Conservation (phyloP, 2,113 vertebrate genomes). For the Limnothrissa miodon region DNA sequence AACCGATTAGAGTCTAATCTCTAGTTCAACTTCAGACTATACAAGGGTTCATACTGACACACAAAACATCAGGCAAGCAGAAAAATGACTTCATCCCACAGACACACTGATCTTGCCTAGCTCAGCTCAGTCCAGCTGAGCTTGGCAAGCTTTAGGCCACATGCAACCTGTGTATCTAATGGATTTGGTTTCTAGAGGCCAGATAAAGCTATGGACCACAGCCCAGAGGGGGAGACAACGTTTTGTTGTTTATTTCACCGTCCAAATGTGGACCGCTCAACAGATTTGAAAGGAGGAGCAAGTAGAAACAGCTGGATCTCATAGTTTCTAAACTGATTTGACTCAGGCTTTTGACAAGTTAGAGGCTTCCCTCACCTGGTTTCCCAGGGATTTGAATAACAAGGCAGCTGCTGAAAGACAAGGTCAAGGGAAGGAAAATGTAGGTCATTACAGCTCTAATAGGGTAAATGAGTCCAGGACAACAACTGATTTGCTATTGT, state of each 20-base stretch:
- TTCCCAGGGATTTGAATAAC: background rate
- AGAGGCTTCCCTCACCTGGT: slow-evolving; percentile 15
- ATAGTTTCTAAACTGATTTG: slow-evolving; percentile 7
- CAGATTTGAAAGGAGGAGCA: background rate
- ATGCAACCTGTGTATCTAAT: slow-evolving; percentile 17
- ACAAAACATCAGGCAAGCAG: background rate
- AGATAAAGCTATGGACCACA: slow-evolving; percentile 2
- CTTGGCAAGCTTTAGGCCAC: background rate
- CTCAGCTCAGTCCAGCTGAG: background rate
- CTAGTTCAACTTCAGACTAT: background rate
- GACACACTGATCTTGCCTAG: background rate
- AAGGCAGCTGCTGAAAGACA: background rate
- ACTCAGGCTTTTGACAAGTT: background rate
- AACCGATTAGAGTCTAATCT: background rate
- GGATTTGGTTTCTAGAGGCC: background rate
- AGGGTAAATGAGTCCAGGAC: background rate
- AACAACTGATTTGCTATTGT: background rate
- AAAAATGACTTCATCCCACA: background rate
- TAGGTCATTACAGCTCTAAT: background rate
- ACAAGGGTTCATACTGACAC: background rate
- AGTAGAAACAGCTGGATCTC: background rate
- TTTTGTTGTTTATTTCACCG: background rate
- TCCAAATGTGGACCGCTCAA: background rate
- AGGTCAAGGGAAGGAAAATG: background rate
- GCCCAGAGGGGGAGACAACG: background rate